Conservation (phyloP, 2,797 vertebrate species). For the Eupleurogrammus muticus region DNA sequence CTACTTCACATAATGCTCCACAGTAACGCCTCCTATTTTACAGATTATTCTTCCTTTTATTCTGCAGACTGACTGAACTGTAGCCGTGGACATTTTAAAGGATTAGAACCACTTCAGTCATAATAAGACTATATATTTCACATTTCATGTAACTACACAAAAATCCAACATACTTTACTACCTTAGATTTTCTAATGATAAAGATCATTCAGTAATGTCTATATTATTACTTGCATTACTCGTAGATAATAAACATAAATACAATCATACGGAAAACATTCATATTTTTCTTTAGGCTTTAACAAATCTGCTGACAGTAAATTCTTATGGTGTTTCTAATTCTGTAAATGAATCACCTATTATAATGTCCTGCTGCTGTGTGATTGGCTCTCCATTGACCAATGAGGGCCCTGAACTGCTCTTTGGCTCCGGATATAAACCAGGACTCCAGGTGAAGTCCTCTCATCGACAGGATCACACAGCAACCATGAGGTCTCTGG, state of each 20-base stretch:
- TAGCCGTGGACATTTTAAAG: neutral
- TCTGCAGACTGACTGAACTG: neutral
- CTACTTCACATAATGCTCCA: neutral
- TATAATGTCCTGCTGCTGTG: neutral
- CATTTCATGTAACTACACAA: neutral
- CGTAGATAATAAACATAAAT: neutral
- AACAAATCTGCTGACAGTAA: neutral
- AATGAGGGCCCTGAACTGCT: slow-evolving; percentile 34
- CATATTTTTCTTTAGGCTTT: neutral
- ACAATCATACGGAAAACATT: neutral
- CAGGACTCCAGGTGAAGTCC: slow-evolving; percentile 7
- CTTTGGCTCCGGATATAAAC: slow-evolving; percentile 48
- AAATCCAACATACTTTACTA: neutral
- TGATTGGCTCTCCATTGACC: slow-evolving; percentile 46
- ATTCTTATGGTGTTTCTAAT: too few relatives aligned
- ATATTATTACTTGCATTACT: neutral
- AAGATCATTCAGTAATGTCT: too few relatives aligned
- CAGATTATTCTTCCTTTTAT: neutral
- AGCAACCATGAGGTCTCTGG: slow-evolving; percentile 70
- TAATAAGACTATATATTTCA: neutral
- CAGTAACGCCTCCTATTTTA: neutral
- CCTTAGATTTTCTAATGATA: too few relatives aligned
- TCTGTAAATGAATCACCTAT: slow-evolving; percentile 16
- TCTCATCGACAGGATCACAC: slow-evolving; percentile 52
- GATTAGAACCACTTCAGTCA: neutral